Evolutionary conservation across 1,140 invertebrate species (phyloP).

Genomic region (Habropoda laboriosa): DNA sequence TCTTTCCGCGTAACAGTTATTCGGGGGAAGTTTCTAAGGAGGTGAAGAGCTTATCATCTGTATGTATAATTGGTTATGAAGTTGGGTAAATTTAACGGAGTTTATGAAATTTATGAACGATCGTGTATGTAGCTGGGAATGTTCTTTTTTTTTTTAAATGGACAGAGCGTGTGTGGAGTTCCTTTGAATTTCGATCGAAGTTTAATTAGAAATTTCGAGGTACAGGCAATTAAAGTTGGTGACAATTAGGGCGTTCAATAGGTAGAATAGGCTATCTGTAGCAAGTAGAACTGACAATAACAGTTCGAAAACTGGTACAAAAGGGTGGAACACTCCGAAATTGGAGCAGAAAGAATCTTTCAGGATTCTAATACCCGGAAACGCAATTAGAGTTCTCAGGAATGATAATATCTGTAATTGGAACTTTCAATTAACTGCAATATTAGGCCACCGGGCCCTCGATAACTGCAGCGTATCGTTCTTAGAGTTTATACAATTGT

Average conservation of each 20-base stretch:
- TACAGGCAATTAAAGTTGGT: not conserved
- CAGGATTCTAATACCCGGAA: not conserved
- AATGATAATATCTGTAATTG: conserved; percentile 17
- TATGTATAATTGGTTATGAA: not conserved
- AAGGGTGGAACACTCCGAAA: not conserved
- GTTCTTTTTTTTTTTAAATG: no score
- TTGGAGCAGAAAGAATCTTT: conserved; percentile 15
- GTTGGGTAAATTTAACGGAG: not conserved
- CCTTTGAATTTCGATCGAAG: not conserved
- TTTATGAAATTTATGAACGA: no score
- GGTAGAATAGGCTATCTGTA: no score
- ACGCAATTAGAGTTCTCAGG: conserved; percentile 5
- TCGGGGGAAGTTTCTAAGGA: not conserved
- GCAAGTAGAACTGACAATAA: not conserved
- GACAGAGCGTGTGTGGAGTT: no score
- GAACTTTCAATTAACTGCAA: conserved; percentile 12
- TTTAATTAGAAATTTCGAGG: not conserved
- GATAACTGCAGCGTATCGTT: not conserved
- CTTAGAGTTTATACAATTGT: not conserved
- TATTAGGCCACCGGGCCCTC: not conserved
- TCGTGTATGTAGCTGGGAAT: no score
- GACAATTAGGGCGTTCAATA: no score
- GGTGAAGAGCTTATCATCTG: not conserved
- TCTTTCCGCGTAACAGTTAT: not conserved
- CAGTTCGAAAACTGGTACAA: not conserved